Conservation (phyloP, 2,797 vertebrate species). For the Oreortyx pictus region DNA sequence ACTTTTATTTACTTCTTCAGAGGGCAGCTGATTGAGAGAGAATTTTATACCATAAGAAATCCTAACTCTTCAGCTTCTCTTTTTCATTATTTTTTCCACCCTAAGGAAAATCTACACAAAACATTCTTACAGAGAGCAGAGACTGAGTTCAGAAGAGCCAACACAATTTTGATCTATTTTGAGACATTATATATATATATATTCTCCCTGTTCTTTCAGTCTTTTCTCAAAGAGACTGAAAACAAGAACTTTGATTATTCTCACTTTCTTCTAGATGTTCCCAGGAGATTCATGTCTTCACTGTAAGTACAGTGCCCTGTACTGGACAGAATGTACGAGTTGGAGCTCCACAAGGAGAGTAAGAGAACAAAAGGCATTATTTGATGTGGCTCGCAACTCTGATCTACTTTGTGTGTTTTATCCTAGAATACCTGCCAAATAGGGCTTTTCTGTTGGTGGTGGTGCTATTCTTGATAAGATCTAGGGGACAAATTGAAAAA, state of each 20-base stretch:
- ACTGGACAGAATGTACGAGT: not conserved
- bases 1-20: not conserved
- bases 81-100: not conserved
- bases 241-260: not conserved
- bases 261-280: not conserved
- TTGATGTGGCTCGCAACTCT: not conserved
- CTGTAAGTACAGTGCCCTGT: not conserved
- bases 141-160: not conserved
- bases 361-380: not conserved
- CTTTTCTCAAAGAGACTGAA: not conserved
- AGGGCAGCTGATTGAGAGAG: not conserved
- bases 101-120: not conserved
- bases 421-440: not conserved
- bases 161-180: not conserved
- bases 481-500: not conserved
- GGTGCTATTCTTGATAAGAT: rapidly evolving
- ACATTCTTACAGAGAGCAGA: not conserved
- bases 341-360: not conserved
- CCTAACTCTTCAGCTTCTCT: not conserved
- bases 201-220: not conserved
- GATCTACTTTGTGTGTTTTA: not conserved
- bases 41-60: not conserved
- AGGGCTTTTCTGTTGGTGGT: rapidly evolving
- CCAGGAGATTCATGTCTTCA: not conserved
- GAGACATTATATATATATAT: not conserved